A percentile compares a stretch with the other conserved stretches of the same genome.
Conservation (phyloP, 2,113 vertebrate species). For the Pangasianodon gigas region DNA sequence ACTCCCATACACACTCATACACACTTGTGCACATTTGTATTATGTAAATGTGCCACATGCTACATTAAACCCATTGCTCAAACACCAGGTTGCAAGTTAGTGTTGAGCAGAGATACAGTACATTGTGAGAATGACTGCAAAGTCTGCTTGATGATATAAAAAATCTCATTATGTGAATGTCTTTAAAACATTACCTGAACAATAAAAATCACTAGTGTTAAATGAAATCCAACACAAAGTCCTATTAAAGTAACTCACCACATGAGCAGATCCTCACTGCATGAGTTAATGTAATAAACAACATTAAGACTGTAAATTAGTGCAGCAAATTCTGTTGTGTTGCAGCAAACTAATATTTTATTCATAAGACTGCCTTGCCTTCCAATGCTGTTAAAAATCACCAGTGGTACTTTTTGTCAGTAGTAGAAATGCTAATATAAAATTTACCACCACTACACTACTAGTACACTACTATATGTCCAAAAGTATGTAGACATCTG, state of each 20-base stretch:
- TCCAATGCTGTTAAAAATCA: background rate
- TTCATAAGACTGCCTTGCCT: background rate
- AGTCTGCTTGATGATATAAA: background rate
- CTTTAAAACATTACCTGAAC: background rate
- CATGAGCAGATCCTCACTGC: background rate
- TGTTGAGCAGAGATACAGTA: background rate
- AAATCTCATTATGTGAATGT: background rate
- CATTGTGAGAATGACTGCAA: too few species aligned
- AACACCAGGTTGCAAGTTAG: background rate
- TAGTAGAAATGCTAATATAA: constrained; percentile 6
- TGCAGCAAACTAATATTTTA: background rate
- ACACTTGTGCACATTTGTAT: background rate
- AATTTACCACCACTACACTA: background rate
- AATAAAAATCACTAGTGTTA: constrained; percentile 34
- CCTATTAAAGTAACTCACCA: constrained; percentile 18
- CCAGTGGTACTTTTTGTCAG: background rate
- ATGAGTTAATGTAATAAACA: background rate
- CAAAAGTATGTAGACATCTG: background rate
- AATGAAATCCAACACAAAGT: constrained; percentile 27
- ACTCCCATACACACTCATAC: background rate
- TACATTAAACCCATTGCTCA: background rate
- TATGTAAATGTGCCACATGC: constrained; percentile 5
- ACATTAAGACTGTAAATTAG: constrained; percentile 3
- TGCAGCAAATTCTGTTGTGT: background rate
- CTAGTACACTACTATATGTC: background rate